These are phyloP conservation scores for Odontothrips loti DNA, from an alignment of 2,888 invertebrate genomes.

Conservation along the genomic window DNA sequence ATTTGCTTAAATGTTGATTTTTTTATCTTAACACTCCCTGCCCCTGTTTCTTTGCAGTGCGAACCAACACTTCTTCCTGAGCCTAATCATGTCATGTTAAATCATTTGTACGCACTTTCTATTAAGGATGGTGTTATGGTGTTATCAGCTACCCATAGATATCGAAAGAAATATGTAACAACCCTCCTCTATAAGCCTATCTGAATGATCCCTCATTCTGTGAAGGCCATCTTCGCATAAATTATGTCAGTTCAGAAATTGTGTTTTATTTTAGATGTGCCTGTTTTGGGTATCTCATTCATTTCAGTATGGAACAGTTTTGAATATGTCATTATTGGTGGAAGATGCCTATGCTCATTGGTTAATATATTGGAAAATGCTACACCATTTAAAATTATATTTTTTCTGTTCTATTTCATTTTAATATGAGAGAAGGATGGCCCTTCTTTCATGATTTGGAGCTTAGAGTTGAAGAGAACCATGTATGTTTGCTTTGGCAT, in stretches of 20 bases:
- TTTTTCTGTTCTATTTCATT: too few relatives aligned
- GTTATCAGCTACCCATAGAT: constrained; percentile 94
- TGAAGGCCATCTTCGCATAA: not conserved
- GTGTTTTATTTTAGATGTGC: too few relatives aligned
- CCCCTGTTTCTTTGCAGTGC: constrained; percentile 63
- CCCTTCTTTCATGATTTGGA: too few relatives aligned
- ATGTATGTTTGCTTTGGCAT: too few relatives aligned
- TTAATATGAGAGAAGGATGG: too few relatives aligned
- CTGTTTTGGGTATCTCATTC: too few relatives aligned
- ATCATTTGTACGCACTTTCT: constrained; percentile 97
- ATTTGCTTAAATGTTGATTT: not conserved
- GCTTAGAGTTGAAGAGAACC: too few relatives aligned
- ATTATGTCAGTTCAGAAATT: too few relatives aligned
- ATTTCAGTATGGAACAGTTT: too few relatives aligned
- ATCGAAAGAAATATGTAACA: constrained; percentile 98
- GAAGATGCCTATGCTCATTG: not conserved
- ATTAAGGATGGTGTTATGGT: constrained; percentile 99
- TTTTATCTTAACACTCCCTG: constrained; percentile 27
- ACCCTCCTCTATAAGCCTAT: constrained; percentile 98
- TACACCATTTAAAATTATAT: too few relatives aligned
- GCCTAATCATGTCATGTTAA: constrained; percentile 99
- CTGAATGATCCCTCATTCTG: constrained; percentile 47
- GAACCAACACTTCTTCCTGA: constrained; percentile 98
- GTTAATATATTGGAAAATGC: not conserved
- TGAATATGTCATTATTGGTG: too few relatives aligned